These are phyloP conservation scores for Orussus abietinus DNA, from an alignment of 1,140 invertebrate genomes.

Conservation along the genomic window DNA sequence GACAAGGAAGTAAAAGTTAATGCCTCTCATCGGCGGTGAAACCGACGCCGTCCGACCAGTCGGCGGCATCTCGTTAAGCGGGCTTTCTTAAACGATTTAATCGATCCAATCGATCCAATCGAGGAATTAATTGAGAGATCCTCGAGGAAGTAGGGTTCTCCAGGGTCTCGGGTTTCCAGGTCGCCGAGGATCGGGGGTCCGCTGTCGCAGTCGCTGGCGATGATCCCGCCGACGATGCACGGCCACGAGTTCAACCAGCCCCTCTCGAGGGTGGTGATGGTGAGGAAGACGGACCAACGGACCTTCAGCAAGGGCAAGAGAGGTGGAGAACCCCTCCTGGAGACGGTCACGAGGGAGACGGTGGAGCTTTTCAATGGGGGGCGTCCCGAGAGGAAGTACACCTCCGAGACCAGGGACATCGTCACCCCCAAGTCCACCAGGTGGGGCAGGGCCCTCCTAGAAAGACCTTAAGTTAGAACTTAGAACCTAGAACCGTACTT, in stretches of 20 bases:
- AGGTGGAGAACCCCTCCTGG: conserved; percentile 51
- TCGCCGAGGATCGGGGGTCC: conserved; percentile 51
- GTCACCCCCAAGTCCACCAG: conserved; percentile 50
- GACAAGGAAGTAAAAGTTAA: too few relatives aligned
- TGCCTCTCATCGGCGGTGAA: too few relatives aligned
- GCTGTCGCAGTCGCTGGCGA: conserved; percentile 47
- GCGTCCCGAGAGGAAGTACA: conserved; percentile 57
- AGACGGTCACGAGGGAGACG: conserved; percentile 60
- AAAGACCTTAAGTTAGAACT: too few relatives aligned
- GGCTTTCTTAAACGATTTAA: too few relatives aligned
- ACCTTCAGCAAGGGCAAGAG: conserved; percentile 53
- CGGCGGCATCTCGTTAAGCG: too few relatives aligned
- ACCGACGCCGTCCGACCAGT: too few relatives aligned
- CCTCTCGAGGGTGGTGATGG: conserved; percentile 60
- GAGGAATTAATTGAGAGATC: too few relatives aligned
- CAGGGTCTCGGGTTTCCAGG: too few relatives aligned
- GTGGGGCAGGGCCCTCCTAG: conserved; percentile 30
- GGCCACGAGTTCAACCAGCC: conserved; percentile 58
- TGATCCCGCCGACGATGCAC: conserved; percentile 56
- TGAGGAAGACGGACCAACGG: conserved; percentile 61
- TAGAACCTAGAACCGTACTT: too few relatives aligned
- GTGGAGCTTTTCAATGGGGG: conserved; percentile 59
- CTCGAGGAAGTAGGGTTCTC: too few relatives aligned
- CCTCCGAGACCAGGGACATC: conserved; percentile 57
- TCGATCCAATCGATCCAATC: too few relatives aligned